Conservation (phyloP, 1,140 invertebrate genomes). For the Phymastichus coffea region DNA sequence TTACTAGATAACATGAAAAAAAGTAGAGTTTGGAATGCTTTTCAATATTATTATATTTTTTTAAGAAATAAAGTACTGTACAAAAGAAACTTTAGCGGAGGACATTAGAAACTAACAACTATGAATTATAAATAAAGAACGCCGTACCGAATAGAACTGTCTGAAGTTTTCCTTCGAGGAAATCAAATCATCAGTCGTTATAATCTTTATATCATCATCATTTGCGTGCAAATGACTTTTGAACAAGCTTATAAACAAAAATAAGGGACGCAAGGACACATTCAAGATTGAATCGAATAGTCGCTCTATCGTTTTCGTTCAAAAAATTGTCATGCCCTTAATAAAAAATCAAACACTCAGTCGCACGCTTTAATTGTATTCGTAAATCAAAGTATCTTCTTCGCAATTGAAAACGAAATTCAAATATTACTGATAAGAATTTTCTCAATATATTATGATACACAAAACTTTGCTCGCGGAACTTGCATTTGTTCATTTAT, state of each 20-base stretch:
- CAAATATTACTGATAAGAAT: slow-evolving; percentile 26
- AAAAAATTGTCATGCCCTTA: neutral
- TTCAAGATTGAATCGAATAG: neutral
- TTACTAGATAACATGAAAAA: no score
- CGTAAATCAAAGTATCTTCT: slow-evolving; percentile 15
- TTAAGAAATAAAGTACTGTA: slow-evolving; percentile 20
- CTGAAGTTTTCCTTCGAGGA: neutral
- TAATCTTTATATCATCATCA: slow-evolving; percentile 7
- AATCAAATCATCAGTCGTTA: slow-evolving; percentile 4
- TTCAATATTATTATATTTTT: no score
- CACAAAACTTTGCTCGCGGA: slow-evolving; percentile 36
- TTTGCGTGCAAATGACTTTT: slow-evolving; percentile 10
- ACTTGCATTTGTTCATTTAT: slow-evolving; percentile 38
- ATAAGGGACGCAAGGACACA: slow-evolving; percentile 3
- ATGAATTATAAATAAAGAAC: slow-evolving; percentile 11
- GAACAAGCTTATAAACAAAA: slow-evolving; percentile 2
- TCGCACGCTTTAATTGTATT: slow-evolving; percentile 4
- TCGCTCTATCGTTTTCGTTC: neutral
- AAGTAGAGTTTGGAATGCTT: no score
- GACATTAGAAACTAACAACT: slow-evolving; percentile 12
- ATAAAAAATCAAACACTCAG: slow-evolving; percentile 6
- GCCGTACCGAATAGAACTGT: slow-evolving; percentile 11
- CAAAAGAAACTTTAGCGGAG: slow-evolving; percentile 15
- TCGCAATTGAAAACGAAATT: slow-evolving; percentile 17
- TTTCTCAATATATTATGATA: slow-evolving; percentile 29